Evolutionary conservation across 2,113 vertebrate genomes (phyloP), one percentile per base, ranked within the genome.

Genomic region (Eidolon helvum): DNA sequence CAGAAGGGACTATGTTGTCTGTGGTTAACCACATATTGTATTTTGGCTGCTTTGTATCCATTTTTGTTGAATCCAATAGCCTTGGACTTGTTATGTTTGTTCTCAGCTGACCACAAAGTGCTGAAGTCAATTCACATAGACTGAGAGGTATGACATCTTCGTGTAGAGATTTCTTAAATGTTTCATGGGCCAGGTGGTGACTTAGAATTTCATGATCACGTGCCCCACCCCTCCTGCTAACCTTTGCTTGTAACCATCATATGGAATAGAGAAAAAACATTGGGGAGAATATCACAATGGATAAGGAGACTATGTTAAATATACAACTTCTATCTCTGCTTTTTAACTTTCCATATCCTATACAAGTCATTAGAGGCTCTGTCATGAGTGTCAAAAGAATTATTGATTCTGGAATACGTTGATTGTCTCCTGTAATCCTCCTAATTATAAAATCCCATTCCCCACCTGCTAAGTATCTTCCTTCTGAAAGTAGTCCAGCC

Each of bases 21-120:
- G 87, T 95, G 96, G 96, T 83, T 92, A 95, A 94, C 94, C 97
- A 96, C 95, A 88, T 78, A 96, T 72, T 96, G 94, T 91, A 95
- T 97, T 96, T 96, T 87, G 96, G 91, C 65, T 92, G 11, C 50
- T 95, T 55, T 85, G 40, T 97, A 90, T 95, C 92, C 75, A 88
- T 90, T 96, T 96, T 80, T 96, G 63, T 92, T 55, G 38, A 96
- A 95, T 90, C n/a, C 92, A 86, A 95, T 96, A 82, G 59, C 9
- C 50, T 57, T 95, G 84, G 69, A 87, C 63, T 94, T 92, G 57
- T 88, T 96, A 71, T 19, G 35, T 92, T 97, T 95, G 61, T 92
- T 97, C 11, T 59, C 40, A 82, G 65, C 26, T 96, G 92, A 96
- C 87, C 85, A 57, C 90, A 72, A 83, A 80, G 69, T 65, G 80